phyloP scores from a whole-genome alignment of 2,888 invertebrate species.

The Formica aserva region DNA sequence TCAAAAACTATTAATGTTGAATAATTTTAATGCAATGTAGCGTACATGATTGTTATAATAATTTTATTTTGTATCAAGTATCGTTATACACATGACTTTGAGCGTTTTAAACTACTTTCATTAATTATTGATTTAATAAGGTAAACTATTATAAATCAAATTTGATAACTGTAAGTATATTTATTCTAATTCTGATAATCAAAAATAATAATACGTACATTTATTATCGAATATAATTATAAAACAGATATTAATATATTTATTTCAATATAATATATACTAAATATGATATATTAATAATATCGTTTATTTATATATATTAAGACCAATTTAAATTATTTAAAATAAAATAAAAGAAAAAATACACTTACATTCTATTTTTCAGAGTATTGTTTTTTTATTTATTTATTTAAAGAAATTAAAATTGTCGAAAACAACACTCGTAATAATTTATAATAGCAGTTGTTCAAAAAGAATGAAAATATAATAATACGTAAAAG shows the following conservation, averaged over 20 bases:
- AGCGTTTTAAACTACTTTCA: slow-evolving; percentile 27
- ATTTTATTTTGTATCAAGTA: slow-evolving; percentile 13
- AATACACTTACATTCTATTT: neutral
- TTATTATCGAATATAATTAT: slow-evolving; percentile 20
- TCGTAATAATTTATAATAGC: neutral
- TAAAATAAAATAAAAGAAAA: neutral
- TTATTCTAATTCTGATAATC: slow-evolving; percentile 31
- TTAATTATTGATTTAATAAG: slow-evolving; percentile 44
- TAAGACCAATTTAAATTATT: neutral
- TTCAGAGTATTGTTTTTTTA: neutral
- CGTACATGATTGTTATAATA: neutral
- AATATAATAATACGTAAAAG: neutral
- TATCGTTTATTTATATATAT: slow-evolving; percentile 10
- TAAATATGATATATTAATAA: neutral
- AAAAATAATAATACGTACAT: slow-evolving; percentile 22
- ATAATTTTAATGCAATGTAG: neutral
- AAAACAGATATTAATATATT: neutral
- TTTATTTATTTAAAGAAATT: neutral
- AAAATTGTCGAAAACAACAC: neutral
- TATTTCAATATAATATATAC: neutral
- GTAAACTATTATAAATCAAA: slow-evolving; percentile 1
- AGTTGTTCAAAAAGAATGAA: neutral
- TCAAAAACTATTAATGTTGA: neutral
- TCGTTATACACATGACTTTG: neutral
- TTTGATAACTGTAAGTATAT: slow-evolving; percentile 44